Evolutionary conservation across 2,797 vertebrate species (phyloP).

Genomic region (Scarus forsteni): DNA sequence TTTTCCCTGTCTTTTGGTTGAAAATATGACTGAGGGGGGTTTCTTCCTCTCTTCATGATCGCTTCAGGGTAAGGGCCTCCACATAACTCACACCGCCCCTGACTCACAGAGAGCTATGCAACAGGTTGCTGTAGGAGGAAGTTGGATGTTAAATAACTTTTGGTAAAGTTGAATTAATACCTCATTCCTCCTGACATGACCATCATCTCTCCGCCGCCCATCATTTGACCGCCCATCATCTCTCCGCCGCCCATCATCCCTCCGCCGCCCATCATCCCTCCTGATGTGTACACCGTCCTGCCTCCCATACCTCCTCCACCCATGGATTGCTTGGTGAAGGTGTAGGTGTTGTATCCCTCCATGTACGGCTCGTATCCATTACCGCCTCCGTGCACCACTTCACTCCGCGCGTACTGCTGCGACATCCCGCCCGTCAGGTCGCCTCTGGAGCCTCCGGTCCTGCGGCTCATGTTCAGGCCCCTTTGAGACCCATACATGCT

Average conservation of each 20-base stretch:
- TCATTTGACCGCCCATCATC: not conserved
- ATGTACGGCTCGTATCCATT: constrained; percentile 64
- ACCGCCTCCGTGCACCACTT: constrained; percentile 61
- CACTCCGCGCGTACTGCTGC: constrained; percentile 64
- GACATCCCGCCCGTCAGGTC: constrained; percentile 50
- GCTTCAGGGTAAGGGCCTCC: too few species aligned
- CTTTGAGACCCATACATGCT: constrained; percentile 72
- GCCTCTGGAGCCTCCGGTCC: constrained; percentile 47
- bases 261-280: not conserved
- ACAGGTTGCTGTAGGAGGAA: not conserved
- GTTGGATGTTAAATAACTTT: not conserved
- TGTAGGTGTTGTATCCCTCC: constrained; percentile 64
- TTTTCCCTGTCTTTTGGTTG: too few species aligned
- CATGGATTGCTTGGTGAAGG: constrained; percentile 34
- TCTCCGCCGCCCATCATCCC: not conserved
- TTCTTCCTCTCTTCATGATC: too few species aligned
- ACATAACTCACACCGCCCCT: too few species aligned
- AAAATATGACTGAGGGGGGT: too few species aligned
- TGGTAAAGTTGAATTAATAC: constrained; percentile 40
- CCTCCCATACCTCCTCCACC: not conserved
- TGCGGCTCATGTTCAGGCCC: constrained; percentile 43
- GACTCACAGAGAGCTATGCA: too few species aligned
- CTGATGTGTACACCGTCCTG: not conserved
- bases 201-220: not conserved
- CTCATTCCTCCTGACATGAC: constrained; percentile 36